Conservation (phyloP, 2,888 invertebrate genomes). For the Ophioninae sp. region DNA sequence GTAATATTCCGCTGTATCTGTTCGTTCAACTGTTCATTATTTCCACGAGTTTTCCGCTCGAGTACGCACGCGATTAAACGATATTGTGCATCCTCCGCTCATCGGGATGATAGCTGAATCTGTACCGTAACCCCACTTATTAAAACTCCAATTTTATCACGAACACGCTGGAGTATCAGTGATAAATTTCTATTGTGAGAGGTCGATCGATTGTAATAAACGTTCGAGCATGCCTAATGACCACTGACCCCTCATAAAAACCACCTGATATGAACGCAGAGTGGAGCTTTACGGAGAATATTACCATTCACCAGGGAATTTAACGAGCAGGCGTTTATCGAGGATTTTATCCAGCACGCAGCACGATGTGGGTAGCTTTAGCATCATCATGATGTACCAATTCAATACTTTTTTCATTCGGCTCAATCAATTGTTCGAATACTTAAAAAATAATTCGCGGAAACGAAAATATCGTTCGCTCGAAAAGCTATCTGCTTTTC, state of each 20-base stretch:
- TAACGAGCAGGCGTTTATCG: conserved; percentile 35
- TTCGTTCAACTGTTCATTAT: conserved; percentile 6
- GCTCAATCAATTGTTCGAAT: conserved; percentile 36
- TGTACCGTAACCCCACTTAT: conserved; percentile 9
- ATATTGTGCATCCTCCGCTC: background rate
- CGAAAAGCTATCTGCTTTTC: conserved; percentile 14
- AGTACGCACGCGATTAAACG: background rate
- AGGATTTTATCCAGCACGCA: conserved; percentile 26
- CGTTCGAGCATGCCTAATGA: conserved; percentile 44
- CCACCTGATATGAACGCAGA: conserved; percentile 22
- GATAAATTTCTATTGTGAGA: conserved; percentile 32
- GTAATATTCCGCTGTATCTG: conserved; percentile 3
- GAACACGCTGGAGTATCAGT: conserved; percentile 29
- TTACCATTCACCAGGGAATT: conserved; percentile 11
- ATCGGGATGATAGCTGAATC: conserved; percentile 5
- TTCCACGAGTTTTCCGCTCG: conserved; percentile 8
- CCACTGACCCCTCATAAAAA: conserved; percentile 42
- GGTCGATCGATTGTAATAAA: conserved; percentile 37
- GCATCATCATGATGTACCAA: conserved; percentile 32
- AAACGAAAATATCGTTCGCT: conserved; percentile 27
- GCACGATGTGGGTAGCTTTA: conserved; percentile 27
- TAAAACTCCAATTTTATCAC: conserved; percentile 46
- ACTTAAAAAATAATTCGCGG: conserved; percentile 41
- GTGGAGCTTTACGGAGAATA: conserved; percentile 7
- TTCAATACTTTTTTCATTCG: conserved; percentile 50